Conservation (phyloP, 2,113 vertebrate species). For the Chelonoidis abingdonii region DNA sequence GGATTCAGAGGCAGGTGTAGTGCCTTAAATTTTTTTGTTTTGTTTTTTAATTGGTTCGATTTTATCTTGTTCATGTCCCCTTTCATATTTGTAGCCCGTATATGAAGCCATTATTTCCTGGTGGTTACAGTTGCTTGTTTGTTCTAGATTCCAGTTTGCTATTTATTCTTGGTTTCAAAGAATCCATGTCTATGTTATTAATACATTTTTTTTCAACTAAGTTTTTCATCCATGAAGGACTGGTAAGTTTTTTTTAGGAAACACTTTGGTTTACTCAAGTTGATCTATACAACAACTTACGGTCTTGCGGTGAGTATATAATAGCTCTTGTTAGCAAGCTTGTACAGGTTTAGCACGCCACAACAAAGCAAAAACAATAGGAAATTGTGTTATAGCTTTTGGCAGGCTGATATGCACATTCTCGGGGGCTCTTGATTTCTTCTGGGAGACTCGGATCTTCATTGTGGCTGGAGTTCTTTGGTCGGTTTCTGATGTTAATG, state of each 20-base stretch:
- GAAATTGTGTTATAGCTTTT: not conserved
- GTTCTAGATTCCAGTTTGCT: not conserved
- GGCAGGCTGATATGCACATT: not conserved
- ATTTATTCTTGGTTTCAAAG: not conserved
- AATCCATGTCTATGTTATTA: not conserved
- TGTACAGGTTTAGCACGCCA: not conserved
- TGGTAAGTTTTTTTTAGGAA: not conserved
- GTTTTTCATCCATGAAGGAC: not conserved
- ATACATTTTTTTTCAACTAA: not conserved
- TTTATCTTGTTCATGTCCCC: not conserved
- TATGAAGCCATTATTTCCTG: slow-evolving; percentile 13
- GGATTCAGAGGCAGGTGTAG: not conserved
- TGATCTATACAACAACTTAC: not conserved
- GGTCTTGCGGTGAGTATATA: not conserved
- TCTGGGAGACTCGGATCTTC: not conserved
- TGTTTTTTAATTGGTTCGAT: not conserved
- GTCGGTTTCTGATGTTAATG: slow-evolving; percentile 30
- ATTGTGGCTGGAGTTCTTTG: not conserved
- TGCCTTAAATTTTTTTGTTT: not conserved
- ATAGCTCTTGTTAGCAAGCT: not conserved
- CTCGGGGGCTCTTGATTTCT: not conserved
- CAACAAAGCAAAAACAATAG: not conserved
- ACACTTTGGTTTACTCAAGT: not conserved
- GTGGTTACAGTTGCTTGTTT: slow-evolving; percentile 4
- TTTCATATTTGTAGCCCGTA: not conserved